These are phyloP conservation scores for Camponotus fellah DNA, from an alignment of 2,888 invertebrate species.

Conservation along the genomic window DNA sequence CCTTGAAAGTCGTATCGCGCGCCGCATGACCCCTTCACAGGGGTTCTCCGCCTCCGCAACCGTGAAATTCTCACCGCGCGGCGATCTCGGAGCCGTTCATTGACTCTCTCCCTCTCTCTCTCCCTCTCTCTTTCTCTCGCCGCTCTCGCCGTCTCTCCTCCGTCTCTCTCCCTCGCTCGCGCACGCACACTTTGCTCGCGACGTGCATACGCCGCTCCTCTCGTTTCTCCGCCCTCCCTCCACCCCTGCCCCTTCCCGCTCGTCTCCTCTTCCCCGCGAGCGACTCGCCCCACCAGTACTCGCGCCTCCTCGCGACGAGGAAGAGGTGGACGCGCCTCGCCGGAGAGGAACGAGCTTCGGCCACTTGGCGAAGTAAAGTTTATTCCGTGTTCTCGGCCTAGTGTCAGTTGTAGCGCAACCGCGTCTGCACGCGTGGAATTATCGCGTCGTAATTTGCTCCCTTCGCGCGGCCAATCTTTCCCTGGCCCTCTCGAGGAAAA, in stretches of 20 bases:
- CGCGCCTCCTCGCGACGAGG: slow-evolving; percentile 42
- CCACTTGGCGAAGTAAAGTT: slow-evolving; percentile 67
- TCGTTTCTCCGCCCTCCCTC: not conserved
- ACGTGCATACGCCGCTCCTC: slow-evolving; percentile 49
- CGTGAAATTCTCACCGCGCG: slow-evolving; percentile 71
- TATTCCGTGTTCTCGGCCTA: slow-evolving; percentile 67
- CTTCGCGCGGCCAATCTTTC: not conserved
- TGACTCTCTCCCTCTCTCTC: slow-evolving; percentile 52
- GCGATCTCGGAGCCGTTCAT: slow-evolving; percentile 69
- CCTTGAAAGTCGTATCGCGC: slow-evolving; percentile 15
- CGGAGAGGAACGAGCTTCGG: slow-evolving; percentile 61
- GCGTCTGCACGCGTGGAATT: slow-evolving; percentile 21
- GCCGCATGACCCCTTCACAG: slow-evolving; percentile 21
- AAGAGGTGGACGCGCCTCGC: slow-evolving; percentile 58
- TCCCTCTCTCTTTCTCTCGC: slow-evolving; percentile 25
- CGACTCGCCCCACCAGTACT: slow-evolving; percentile 50
- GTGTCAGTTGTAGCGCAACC: slow-evolving; percentile 61
- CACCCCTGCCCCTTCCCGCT: not conserved
- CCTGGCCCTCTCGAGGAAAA: too few relatives aligned
- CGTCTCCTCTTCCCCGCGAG: not conserved
- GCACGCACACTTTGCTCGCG: slow-evolving; percentile 34
- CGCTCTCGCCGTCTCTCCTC: slow-evolving; percentile 15
- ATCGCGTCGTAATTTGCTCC: not conserved
- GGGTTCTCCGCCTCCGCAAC: slow-evolving; percentile 44
- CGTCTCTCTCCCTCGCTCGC: slow-evolving; percentile 57